Evolutionary conservation across 2,888 invertebrate species (phyloP).

Genomic region (Adineta ricciae): DNA sequence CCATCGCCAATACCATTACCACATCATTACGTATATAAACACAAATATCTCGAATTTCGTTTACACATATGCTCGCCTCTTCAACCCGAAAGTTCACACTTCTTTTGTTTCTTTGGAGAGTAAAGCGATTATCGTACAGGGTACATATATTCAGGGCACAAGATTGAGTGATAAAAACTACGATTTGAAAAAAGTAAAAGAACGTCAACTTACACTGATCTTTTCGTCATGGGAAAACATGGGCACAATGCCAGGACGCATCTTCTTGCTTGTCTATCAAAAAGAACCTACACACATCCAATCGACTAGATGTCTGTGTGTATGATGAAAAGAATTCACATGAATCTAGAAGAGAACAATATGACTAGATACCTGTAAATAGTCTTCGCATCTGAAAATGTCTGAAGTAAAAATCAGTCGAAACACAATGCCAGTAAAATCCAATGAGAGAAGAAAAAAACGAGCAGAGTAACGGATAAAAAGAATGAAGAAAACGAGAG

Average conservation of each 20-base stretch:
- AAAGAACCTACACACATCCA: background rate
- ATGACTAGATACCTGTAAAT: background rate
- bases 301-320: background rate
- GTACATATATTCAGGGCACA: background rate
- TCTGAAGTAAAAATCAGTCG: background rate
- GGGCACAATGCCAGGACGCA: background rate
- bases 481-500: background rate
- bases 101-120: background rate
- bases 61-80: background rate
- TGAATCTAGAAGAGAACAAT: background rate
- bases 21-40: background rate
- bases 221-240: background rate
- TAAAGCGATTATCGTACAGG: background rate
- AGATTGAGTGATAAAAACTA: background rate
- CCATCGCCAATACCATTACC: background rate
- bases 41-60: conserved; percentile 9
- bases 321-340: background rate
- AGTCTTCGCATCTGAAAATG: background rate
- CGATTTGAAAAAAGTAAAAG: background rate
- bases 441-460: background rate
- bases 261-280: background rate
- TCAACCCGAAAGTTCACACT: background rate
- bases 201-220: background rate
- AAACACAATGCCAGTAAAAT: background rate
- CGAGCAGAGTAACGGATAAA: background rate